A percentile compares a stretch with the other conserved stretches of the same genome.
phyloP scores from a whole-genome alignment of 2,797 vertebrate species.

The Periophthalmus magnuspinnatus region DNA sequence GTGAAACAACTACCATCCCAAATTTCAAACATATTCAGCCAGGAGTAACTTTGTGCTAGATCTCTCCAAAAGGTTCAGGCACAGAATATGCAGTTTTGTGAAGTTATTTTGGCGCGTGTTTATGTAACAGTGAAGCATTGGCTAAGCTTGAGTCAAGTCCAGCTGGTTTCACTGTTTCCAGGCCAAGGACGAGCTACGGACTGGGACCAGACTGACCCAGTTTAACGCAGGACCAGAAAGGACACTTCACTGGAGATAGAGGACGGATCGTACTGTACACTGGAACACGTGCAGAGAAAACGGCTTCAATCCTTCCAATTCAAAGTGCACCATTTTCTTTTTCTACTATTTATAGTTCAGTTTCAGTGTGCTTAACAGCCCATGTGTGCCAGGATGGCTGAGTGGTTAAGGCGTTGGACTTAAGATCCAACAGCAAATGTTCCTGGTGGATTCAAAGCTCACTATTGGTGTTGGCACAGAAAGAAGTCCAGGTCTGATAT shows the following conservation, averaged over 20 bases:
- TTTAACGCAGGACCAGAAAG: slow-evolving; percentile 31
- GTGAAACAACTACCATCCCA: no score
- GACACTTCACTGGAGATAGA: background rate
- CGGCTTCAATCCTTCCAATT: no score
- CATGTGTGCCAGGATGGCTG: background rate
- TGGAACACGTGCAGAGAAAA: background rate
- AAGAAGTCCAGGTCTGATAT: no score
- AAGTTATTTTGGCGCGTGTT: slow-evolving; percentile 50
- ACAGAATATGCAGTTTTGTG: background rate
- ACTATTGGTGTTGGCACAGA: slow-evolving; percentile 2
- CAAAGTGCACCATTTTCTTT: no score
- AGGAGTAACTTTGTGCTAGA: slow-evolving; percentile 1
- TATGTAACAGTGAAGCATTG: slow-evolving; percentile 38
- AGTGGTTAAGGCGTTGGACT: slow-evolving; percentile 4
- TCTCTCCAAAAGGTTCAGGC: background rate
- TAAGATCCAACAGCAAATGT: no score
- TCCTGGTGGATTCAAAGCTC: background rate
- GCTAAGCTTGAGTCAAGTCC: slow-evolving; percentile 51
- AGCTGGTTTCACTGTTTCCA: slow-evolving; percentile 46
- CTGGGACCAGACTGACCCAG: slow-evolving; percentile 63
- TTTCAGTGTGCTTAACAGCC: no score
- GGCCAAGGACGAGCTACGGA: slow-evolving; percentile 54
- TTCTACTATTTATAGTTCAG: no score
- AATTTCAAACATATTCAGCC: background rate
- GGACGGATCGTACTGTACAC: background rate